These are phyloP conservation scores for Diorhabda elongata DNA, from an alignment of 1,140 invertebrate species.

Conservation along the genomic window DNA sequence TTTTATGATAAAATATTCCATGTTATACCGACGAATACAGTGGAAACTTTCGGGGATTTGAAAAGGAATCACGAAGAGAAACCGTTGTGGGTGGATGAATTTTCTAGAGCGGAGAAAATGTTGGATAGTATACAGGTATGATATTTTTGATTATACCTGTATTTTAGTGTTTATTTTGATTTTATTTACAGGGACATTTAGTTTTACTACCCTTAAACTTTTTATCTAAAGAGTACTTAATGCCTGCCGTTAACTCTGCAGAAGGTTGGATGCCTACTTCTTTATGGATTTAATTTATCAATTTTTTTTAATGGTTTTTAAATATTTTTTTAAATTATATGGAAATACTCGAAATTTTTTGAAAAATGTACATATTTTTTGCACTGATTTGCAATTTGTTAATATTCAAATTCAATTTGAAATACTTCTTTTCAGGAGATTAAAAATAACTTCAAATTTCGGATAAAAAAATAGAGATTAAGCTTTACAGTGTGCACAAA, in stretches of 20 bases:
- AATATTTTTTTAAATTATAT: neutral
- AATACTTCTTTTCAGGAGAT: too few species aligned
- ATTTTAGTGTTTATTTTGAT: neutral
- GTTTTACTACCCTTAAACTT: conserved; percentile 85
- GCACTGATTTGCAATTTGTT: too few species aligned
- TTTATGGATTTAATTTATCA: conserved; percentile 64
- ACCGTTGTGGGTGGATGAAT: conserved; percentile 63
- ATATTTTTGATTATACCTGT: neutral
- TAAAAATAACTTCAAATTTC: too few species aligned
- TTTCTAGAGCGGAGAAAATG: conserved; percentile 63
- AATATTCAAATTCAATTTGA: too few species aligned
- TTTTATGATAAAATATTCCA: conserved; percentile 86
- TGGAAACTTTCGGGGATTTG: conserved; percentile 69
- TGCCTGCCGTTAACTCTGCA: conserved; percentile 71
- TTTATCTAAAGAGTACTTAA: conserved; percentile 75
- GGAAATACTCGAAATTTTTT: too few species aligned
- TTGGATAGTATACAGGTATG: conserved; percentile 66
- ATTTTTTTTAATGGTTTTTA: neutral
- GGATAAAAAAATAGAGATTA: too few species aligned
- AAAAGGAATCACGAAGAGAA: conserved; percentile 66
- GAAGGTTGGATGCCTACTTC: conserved; percentile 79
- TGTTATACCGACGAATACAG: conserved; percentile 77
- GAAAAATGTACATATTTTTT: too few species aligned
- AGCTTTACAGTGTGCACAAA: too few species aligned
- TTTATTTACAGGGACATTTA: conserved; percentile 66